Conservation (phyloP, 1,140 invertebrate genomes). For the Drosophila willistoni region DNA sequence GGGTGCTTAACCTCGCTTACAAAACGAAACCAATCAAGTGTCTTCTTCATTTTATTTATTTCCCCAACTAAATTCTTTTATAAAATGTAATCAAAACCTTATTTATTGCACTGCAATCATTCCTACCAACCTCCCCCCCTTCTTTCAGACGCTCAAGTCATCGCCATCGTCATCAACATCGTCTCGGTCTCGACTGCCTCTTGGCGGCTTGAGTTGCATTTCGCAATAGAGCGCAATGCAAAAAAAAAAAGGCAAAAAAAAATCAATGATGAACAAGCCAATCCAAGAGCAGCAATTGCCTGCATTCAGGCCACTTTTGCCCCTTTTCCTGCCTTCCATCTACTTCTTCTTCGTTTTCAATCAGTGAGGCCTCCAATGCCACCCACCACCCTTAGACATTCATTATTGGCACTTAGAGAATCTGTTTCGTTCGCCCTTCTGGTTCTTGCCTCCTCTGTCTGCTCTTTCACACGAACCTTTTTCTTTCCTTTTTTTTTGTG, state of each 20-base stretch:
- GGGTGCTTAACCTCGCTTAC: conserved; percentile 57
- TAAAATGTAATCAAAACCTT: conserved; percentile 83
- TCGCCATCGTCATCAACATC: conserved; percentile 44
- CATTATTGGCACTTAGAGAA: conserved; percentile 79
- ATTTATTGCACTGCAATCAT: conserved; percentile 61
- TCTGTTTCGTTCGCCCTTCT: conserved; percentile 33
- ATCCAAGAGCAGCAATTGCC: conserved; percentile 59
- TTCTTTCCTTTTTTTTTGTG: no score
- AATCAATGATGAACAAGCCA: conserved; percentile 67
- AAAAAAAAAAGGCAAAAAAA: conserved; percentile 36
- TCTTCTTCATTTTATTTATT: conserved; percentile 81
- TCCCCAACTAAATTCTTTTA: conserved; percentile 80
- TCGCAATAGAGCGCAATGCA: conserved; percentile 54
- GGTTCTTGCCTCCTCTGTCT: conserved; percentile 6
- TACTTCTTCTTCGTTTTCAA: conserved; percentile 45
- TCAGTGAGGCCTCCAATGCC: conserved; percentile 23
- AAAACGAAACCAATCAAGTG: conserved; percentile 82
- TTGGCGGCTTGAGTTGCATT: conserved; percentile 73
- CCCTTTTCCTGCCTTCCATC: not conserved
- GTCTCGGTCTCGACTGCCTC: conserved; percentile 46
- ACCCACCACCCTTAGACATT: conserved; percentile 62
- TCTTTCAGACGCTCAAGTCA: conserved; percentile 53
- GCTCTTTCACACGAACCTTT: conserved; percentile 9
- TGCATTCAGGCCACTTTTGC: conserved; percentile 50
- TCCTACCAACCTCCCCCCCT: not conserved